Base-by-base conservation (phyloP, 1,140 invertebrate genomes). In the Drosophila saltans region DNA sequence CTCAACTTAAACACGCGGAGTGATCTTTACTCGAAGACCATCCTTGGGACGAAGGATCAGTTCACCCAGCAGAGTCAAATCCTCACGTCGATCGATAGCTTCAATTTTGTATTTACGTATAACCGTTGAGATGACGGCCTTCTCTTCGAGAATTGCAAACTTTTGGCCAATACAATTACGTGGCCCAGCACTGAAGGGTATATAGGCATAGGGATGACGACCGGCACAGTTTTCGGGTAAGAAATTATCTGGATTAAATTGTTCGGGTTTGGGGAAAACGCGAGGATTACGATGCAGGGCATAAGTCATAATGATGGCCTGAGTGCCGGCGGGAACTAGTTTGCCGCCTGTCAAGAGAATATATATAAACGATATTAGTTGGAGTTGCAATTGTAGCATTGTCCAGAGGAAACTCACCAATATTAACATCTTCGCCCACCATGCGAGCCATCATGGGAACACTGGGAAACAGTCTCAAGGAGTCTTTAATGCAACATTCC, bases 201-300 rank as follows among this genome's bases (percentile, higher is more conserved):
- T 94, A 78, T 95, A 97, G 1, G 95, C 93, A 78, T 94, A 96
- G 0, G 95, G 94, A 86, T 95, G 93, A 63, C 95, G 92, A 39
- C 94, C 93, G 40, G 91, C 90, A 30, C 92, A 92, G 79, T 95
- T 94, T 70, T 94, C 93, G 10, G 95, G 94, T 26, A 95, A 86
- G 92, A 97, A 97, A 79, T 96, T 93, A 65, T 97, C 96, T 0
- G 97, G 97, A 91, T 97, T 94, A 88, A 96, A 97, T 55, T 93
- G 92, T 39, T 95, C 94, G 1, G 97, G 96, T 63, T 97, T 94
- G 28, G 94, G 93, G 88, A 94, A 97, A 28, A 94, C 85, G 26
- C 94, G 92, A 2, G 94, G 92, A 82, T 96, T 94, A 57, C 95
- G 93, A 90, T 98, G 97, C 30, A 97, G 69, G 10, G 93, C 93